phyloP scores from a whole-genome alignment of 2,888 invertebrate genomes.

The Philereme vetulata region DNA sequence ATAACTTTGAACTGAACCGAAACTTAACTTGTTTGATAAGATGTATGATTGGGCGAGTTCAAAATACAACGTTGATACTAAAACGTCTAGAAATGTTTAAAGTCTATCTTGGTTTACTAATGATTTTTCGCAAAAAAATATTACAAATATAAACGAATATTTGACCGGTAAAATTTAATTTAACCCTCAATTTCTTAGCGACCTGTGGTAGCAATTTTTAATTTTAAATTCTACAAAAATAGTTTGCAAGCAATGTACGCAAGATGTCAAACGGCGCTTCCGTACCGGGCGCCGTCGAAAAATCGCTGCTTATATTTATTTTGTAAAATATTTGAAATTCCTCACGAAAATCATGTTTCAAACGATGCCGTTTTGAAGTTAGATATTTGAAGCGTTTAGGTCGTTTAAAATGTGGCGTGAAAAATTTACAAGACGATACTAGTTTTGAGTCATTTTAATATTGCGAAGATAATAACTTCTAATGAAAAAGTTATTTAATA shows the following conservation, averaged over 20 bases:
- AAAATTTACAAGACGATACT: not conserved
- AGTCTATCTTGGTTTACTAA: too few species aligned
- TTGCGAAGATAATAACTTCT: too few species aligned
- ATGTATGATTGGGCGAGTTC: too few species aligned
- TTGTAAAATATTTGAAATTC: slow-evolving; percentile 46
- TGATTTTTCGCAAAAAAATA: too few species aligned
- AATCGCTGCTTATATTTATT: slow-evolving; percentile 49
- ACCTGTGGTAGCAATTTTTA: slow-evolving; percentile 36
- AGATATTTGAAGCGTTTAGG: slow-evolving; percentile 8
- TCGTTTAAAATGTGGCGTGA: not conserved
- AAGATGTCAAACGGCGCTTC: slow-evolving; percentile 49
- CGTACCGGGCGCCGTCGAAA: slow-evolving; percentile 39
- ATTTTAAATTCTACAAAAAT: slow-evolving; percentile 47
- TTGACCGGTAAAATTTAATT: not conserved
- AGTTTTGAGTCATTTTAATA: too few species aligned
- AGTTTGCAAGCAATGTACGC: slow-evolving; percentile 42
- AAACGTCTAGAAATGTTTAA: too few species aligned
- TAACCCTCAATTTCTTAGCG: not conserved
- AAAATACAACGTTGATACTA: too few species aligned
- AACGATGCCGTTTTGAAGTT: slow-evolving; percentile 30
- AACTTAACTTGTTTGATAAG: too few species aligned
- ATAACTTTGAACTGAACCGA: too few species aligned
- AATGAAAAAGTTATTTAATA: too few species aligned
- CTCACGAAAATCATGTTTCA: slow-evolving; percentile 40
- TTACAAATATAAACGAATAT: not conserved